Conservation (phyloP, 2,113 vertebrate genomes). For the Camelus dromedarius region DNA sequence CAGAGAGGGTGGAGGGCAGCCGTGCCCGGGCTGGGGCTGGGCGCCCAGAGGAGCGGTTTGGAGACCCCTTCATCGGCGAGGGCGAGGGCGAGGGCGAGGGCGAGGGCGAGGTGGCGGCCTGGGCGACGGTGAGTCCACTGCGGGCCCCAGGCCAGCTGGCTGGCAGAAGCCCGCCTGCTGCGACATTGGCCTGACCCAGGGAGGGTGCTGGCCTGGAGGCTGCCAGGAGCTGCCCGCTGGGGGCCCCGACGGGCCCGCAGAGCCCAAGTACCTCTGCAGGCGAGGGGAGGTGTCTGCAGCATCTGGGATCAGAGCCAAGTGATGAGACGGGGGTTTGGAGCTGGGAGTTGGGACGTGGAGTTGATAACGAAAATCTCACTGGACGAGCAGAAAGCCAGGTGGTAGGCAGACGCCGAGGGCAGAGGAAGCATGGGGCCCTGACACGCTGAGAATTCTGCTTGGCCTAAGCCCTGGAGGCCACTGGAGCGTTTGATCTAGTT, state of each 20-base stretch:
- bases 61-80: fast-evolving
- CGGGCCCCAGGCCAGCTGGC: not conserved
- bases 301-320: not conserved
- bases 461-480: not conserved
- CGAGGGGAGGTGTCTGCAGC: not conserved
- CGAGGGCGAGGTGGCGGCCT: not conserved
- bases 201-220: not conserved
- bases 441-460: not conserved
- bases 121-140: not conserved
- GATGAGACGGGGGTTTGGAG: not conserved
- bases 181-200: not conserved
- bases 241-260: not conserved
- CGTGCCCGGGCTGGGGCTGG: not conserved
- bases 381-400: fast-evolving
- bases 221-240: not conserved
- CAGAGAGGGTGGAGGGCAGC: not conserved
- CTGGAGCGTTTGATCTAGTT: not conserved
- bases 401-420: not conserved
- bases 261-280: fast-evolving
- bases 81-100: too few relatives aligned
- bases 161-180: too few relatives aligned
- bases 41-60: too few relatives aligned
- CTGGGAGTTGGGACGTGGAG: too few relatives aligned
- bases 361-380: not conserved
- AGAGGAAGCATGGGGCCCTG: not conserved